Conservation (phyloP, 2,888 invertebrate species). For the Spodoptera picta region DNA sequence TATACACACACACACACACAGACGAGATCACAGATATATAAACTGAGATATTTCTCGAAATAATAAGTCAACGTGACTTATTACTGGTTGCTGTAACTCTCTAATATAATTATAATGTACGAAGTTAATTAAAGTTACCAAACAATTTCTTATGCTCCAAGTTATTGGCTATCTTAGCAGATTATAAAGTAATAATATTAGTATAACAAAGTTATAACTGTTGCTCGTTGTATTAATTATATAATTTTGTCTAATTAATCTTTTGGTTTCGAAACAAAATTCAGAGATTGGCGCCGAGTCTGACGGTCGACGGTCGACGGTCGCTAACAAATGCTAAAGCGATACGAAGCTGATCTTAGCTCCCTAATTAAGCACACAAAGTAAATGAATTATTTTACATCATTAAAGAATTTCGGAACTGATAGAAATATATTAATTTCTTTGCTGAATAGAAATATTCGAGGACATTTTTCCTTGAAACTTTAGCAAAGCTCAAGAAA, state of each 20-base stretch:
- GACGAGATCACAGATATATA: no score
- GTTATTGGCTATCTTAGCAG: background rate
- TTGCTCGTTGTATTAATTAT: conserved; percentile 10
- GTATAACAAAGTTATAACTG: conserved; percentile 10
- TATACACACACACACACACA: background rate
- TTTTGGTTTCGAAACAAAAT: conserved; percentile 7
- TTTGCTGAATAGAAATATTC: conserved; percentile 3
- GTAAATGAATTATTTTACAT: conserved; percentile 28
- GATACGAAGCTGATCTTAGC: conserved; percentile 14
- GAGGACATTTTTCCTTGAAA: background rate
- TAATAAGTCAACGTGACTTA: no score
- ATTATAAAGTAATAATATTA: conserved; percentile 20
- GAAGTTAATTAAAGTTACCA: conserved; percentile 21
- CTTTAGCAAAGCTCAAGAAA: conserved; percentile 3
- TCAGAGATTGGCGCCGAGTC: conserved; percentile 5
- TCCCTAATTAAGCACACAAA: conserved; percentile 37
- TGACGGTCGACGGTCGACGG: background rate
- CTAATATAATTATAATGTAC: background rate
- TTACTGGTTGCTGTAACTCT: no score
- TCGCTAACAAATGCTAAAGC: conserved; percentile 15
- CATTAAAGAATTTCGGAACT: conserved; percentile 4
- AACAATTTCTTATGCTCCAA: conserved; percentile 2
- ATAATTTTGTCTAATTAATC: conserved; percentile 31
- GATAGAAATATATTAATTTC: conserved; percentile 19
- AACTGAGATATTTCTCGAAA: no score